A percentile compares a stretch with the other conserved stretches of the same genome.
Evolutionary conservation across 2,888 invertebrate species (phyloP).

Genomic region (Chymomyza fuscimana): DNA sequence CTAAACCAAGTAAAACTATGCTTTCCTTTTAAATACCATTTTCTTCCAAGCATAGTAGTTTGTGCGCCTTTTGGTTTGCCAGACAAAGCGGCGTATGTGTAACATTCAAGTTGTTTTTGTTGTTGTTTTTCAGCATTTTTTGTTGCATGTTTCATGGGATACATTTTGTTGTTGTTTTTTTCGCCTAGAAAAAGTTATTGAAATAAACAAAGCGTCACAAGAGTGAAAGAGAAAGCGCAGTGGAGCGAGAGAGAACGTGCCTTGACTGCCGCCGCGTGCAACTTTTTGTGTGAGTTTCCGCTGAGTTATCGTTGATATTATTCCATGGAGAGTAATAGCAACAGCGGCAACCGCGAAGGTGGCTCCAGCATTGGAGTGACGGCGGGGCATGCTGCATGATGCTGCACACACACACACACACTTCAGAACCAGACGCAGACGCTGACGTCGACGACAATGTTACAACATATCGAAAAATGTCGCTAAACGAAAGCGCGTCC

Average conservation of each 20-base stretch:
- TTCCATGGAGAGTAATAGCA: slow-evolving; percentile 67
- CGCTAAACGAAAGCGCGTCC: slow-evolving; percentile 42
- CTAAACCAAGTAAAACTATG: background rate
- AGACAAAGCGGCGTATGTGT: slow-evolving; percentile 65
- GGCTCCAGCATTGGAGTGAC: background rate
- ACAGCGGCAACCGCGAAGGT: slow-evolving; percentile 31
- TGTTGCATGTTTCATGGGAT: slow-evolving; percentile 1
- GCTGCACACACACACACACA: background rate
- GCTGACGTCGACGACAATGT: background rate
- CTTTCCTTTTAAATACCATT: background rate
- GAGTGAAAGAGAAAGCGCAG: slow-evolving; percentile 16
- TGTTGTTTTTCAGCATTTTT: slow-evolving; percentile 18
- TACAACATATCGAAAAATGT: slow-evolving; percentile 48
- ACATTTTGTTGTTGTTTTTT: background rate
- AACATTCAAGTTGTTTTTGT: slow-evolving; percentile 42
- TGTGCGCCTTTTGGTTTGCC: slow-evolving; percentile 12
- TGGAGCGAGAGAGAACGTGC: slow-evolving; percentile 26
- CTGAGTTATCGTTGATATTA: slow-evolving; percentile 70
- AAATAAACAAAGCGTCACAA: slow-evolving; percentile 70
- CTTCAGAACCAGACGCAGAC: slow-evolving; percentile 12
- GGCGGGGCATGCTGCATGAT: too few species aligned
- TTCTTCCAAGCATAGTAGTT: background rate
- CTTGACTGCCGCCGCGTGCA: slow-evolving; percentile 20
- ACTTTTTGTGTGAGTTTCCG: slow-evolving; percentile 42
- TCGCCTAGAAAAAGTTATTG: slow-evolving; percentile 52